phyloP scores from a whole-genome alignment of 2,888 invertebrate species.

The Lycophotia porphyrea region DNA sequence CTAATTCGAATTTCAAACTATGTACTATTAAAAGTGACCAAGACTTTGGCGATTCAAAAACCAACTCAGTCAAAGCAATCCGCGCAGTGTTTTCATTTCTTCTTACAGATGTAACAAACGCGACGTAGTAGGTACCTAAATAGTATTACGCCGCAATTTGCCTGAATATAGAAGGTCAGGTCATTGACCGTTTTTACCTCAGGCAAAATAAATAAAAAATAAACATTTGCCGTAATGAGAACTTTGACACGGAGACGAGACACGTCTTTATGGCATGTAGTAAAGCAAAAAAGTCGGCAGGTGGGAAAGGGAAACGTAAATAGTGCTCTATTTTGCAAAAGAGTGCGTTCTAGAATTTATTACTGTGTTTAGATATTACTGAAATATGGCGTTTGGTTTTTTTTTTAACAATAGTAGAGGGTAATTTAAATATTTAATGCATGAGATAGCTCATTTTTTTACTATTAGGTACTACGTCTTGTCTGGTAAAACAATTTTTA shows the following conservation, averaged over 20 bases:
- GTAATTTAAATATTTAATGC: not conserved
- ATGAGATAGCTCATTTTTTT: not conserved
- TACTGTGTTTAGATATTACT: not conserved
- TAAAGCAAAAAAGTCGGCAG: slow-evolving; percentile 12
- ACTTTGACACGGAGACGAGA: slow-evolving; percentile 51
- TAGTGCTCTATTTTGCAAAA: slow-evolving; percentile 3
- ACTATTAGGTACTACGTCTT: not conserved
- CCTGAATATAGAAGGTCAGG: slow-evolving; percentile 37
- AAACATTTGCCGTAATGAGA: slow-evolving; percentile 41
- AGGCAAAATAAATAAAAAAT: too few relatives aligned
- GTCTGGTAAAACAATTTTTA: not conserved
- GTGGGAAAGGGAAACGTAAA: slow-evolving; percentile 11
- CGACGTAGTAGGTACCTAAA: not conserved
- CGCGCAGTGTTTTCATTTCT: not conserved
- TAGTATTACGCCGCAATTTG: not conserved
- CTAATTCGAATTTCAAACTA: too few relatives aligned
- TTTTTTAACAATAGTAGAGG: not conserved
- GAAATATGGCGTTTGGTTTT: not conserved
- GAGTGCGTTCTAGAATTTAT: not conserved
- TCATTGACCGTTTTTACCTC: slow-evolving; percentile 36
- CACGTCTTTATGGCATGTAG: slow-evolving; percentile 2
- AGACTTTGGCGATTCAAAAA: not conserved
- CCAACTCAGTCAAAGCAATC: not conserved
- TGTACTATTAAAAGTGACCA: too few relatives aligned
- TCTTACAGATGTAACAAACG: not conserved